Conservation (phyloP, 2,113 vertebrate species). For the Carlito syrichta region DNA sequence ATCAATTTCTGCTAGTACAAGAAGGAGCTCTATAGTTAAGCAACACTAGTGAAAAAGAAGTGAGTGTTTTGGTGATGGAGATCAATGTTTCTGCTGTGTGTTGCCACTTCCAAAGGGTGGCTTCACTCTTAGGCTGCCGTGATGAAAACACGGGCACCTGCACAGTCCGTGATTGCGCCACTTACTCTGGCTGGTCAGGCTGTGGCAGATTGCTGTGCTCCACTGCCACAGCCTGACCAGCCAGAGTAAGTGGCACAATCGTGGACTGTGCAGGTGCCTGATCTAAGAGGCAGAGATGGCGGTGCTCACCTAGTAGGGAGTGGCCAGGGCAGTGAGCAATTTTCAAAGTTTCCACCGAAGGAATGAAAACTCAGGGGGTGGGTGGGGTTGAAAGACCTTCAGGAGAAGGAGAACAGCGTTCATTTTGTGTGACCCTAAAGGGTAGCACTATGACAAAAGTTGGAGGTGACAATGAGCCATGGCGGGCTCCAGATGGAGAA, state of each 20-base stretch:
- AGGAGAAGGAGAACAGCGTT: not conserved
- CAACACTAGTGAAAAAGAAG: accelerated
- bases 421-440: too few relatives aligned
- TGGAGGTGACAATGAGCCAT: too few relatives aligned
- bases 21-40: not conserved
- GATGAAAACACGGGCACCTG: accelerated
- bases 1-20: accelerated
- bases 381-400: too few relatives aligned
- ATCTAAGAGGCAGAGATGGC: accelerated
- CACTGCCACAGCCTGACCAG: accelerated
- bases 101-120: too few relatives aligned
- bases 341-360: accelerated
- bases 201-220: not conserved
- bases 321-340: accelerated
- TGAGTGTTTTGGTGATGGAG: not conserved
- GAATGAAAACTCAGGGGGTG: not conserved
- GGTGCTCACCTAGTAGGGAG: accelerated
- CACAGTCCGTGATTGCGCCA: not conserved
- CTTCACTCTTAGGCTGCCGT: not conserved
- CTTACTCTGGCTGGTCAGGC: too few relatives aligned
- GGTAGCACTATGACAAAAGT: too few relatives aligned
- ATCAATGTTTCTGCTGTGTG: too few relatives aligned
- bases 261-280: not conserved
- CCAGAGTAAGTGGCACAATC: too few relatives aligned
- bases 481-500: too few relatives aligned